Conservation (phyloP, 2,888 invertebrate species). For the Eurytoma adleriae region DNA sequence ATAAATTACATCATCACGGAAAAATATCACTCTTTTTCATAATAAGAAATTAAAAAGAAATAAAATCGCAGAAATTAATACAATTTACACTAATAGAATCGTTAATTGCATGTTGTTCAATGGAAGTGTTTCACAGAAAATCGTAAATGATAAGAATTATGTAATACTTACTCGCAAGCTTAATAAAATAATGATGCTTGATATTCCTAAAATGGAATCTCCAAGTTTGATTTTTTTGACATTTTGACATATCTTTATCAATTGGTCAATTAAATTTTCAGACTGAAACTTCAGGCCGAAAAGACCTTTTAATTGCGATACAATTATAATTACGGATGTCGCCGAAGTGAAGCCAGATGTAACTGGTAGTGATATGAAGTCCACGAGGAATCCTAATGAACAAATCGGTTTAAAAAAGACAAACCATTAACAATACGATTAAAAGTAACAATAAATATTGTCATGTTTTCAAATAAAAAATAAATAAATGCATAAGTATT, state of each 20-base stretch:
- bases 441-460: neutral
- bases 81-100: no score
- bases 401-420: neutral
- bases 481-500: no score
- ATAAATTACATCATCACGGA: no score
- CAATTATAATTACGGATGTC: constrained; percentile 87
- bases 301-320: constrained; percentile 85
- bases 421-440: no score
- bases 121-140: no score
- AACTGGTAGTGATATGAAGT: constrained; percentile 89
- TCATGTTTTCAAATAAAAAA: constrained; percentile 20
- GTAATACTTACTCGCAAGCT: constrained; percentile 81
- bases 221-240: constrained; percentile 78
- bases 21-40: no score
- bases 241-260: constrained; percentile 77
- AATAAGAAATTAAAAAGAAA: no score
- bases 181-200: constrained; percentile 82
- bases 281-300: constrained; percentile 84
- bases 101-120: no score
- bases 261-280: constrained; percentile 82
- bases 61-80: no score
- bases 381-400: constrained; percentile 86
- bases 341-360: constrained; percentile 91
- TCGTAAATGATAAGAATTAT: no score
- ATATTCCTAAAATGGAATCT: constrained; percentile 83